These are phyloP conservation scores for Arenicola marina DNA, from an alignment of 2,888 invertebrate genomes.

Conservation along the genomic window DNA sequence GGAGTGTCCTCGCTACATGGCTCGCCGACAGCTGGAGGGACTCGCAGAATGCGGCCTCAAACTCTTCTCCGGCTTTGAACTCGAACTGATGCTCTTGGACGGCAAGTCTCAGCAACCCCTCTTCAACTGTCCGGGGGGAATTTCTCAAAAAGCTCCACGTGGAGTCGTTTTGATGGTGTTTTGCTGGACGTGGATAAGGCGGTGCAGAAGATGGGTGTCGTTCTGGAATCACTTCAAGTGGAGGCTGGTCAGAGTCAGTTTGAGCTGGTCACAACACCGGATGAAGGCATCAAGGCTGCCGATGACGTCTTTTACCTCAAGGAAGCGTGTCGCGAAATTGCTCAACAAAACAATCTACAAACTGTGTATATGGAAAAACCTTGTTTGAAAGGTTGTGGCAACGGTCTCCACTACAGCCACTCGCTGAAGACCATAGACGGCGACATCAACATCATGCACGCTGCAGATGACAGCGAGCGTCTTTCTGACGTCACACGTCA, in stretches of 20 bases:
- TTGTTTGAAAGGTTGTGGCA: conserved; percentile 2
- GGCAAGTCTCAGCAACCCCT: conserved; percentile 10
- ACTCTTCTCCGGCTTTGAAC: conserved; percentile 25
- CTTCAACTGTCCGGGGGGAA: conserved; percentile 5
- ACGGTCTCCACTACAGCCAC: conserved; percentile 33
- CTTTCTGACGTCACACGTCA: conserved; percentile 21
- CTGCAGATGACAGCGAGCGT: conserved; percentile 2
- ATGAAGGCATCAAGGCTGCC: conserved; percentile 20
- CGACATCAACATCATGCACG: conserved; percentile 21
- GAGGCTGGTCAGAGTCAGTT: conserved; percentile 29
- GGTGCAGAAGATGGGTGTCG: conserved; percentile 9
- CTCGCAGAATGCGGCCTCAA: conserved; percentile 6
- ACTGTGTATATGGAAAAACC: conserved; percentile 33
- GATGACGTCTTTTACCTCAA: conserved; percentile 27
- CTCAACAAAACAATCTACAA: conserved; percentile 1
- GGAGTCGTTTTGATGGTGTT: no score
- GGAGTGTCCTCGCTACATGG: conserved; percentile 23
- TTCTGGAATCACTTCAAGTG: conserved; percentile 15
- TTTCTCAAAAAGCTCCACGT: conserved; percentile 4
- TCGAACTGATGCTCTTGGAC: conserved; percentile 24
- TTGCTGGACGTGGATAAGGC: conserved; percentile 20
- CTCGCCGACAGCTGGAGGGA: conserved; percentile 16
- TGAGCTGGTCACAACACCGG: conserved; percentile 24
- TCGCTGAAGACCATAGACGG: conserved; percentile 28
- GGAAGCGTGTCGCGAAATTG: conserved; percentile 16